phyloP scores from a whole-genome alignment of 2,888 invertebrate genomes.

The Trisateles emortualis region DNA sequence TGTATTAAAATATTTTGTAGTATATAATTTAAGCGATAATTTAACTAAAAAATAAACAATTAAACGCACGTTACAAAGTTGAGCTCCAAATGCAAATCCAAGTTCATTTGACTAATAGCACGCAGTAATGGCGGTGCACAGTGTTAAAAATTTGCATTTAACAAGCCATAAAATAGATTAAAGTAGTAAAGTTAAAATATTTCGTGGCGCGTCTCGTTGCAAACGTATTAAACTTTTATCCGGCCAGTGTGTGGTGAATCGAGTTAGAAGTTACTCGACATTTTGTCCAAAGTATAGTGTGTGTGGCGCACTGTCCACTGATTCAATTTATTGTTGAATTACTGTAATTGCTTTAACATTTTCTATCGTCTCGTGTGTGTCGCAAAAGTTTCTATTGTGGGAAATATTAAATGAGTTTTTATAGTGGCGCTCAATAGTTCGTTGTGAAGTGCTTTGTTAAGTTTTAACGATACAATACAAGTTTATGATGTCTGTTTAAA shows the following conservation, averaged over 20 bases:
- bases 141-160: conserved; percentile 50
- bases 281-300: conserved; percentile 49
- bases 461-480: not conserved
- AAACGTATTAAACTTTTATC: conserved; percentile 63
- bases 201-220: conserved; percentile 50
- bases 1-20: no score
- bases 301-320: conserved; percentile 49
- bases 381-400: conserved; percentile 28
- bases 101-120: conserved; percentile 50
- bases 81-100: conserved; percentile 42
- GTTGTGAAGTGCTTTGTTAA: not conserved
- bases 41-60: conserved; percentile 10
- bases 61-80: conserved; percentile 20
- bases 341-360: conserved; percentile 57
- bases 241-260: conserved; percentile 56
- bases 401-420: conserved; percentile 33
- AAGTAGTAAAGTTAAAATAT: conserved; percentile 59
- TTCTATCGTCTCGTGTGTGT: conserved; percentile 36
- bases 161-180: conserved; percentile 58
- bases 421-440: conserved; percentile 6
- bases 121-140: conserved; percentile 43
- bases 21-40: not conserved
- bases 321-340: conserved; percentile 63
- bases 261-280: conserved; percentile 63
- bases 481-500: not conserved